Evolutionary conservation across 2,113 vertebrate genomes (phyloP).

Genomic region (Serinus canaria): DNA sequence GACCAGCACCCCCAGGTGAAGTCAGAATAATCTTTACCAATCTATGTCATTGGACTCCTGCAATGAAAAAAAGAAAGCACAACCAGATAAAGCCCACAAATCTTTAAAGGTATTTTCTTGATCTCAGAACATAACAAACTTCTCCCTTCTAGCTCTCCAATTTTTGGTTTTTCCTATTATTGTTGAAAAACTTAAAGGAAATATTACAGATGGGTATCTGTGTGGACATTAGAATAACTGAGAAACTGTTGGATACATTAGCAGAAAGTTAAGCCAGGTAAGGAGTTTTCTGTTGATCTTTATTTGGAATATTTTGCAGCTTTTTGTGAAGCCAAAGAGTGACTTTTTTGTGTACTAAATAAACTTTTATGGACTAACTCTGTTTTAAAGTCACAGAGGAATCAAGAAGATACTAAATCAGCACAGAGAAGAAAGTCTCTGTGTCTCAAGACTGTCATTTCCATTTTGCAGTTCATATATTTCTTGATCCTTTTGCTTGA

Average conservation of each 20-base stretch:
- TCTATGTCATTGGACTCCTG: neutral
- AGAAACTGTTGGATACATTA: neutral
- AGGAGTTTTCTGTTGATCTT: neutral
- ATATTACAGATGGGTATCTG: neutral
- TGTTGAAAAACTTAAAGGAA: neutral
- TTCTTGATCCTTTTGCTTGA: neutral
- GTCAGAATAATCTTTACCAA: neutral
- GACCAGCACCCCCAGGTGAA: neutral
- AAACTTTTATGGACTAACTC: neutral
- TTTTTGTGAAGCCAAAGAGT: slow-evolving; percentile 12
- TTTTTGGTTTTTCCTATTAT: neutral
- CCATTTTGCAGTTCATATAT: neutral
- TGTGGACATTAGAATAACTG: neutral
- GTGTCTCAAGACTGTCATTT: neutral
- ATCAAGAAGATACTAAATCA: neutral
- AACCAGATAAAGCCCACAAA: neutral
- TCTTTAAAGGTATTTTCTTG: neutral
- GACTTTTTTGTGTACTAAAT: neutral
- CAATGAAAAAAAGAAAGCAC: neutral
- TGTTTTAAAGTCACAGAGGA: neutral
- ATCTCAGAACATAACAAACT: neutral
- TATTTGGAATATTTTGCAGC: neutral
- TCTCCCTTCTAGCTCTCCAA: neutral
- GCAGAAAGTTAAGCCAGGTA: neutral
- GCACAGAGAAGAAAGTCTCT: neutral